Evolutionary conservation across 2,113 vertebrate genomes (phyloP), one percentile per base, ranked within the genome.

Genomic region (Petrocephalus microphthalmus): DNA sequence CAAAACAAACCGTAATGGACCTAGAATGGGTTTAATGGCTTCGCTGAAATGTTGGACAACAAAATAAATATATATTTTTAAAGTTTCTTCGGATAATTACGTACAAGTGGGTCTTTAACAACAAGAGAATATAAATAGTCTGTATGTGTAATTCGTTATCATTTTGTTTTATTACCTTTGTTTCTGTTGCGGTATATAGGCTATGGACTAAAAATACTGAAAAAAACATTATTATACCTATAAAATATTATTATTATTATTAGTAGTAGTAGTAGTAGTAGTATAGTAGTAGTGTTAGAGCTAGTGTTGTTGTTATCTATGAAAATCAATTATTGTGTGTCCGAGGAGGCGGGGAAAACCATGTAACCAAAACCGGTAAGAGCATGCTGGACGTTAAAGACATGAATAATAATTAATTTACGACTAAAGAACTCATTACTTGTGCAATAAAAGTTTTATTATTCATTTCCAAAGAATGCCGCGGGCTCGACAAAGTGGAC

Each of bases 371-470:
- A 87, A 51, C 5, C 7, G 45, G 42, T 51, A 49, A 29, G 91
- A 92, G 92, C 89, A 88, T 19, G 87, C 88, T 90, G 90, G 92
- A 91, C 92, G 92, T 89, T 93, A 94, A 94, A 92, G 92, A 92
- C 90, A 91, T 89, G 91, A 89, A 92, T 90, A 91, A 92, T 93
- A 95, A 94, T 94, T 91, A 93, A 95, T 95, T 95, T 95, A 94
- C 92, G 93, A 92, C 93, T 92, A 91, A 90, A 93, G 91, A 94
- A 94, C 93, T 95, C 93, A 95, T 94, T 95, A 95, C 93, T 93
- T 94, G 93, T 91, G 91, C 93, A 94, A 96, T 98, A 98, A 98
- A 98, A 97, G 94, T 97, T 97, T 98, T 97, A 98, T 96, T 97
- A 95, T 96, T 94, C 95, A 96, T 96, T 97, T 96, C 96, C 96